Evolutionary conservation across 2,888 invertebrate species (phyloP).

Genomic region (Drepana falcataria): DNA sequence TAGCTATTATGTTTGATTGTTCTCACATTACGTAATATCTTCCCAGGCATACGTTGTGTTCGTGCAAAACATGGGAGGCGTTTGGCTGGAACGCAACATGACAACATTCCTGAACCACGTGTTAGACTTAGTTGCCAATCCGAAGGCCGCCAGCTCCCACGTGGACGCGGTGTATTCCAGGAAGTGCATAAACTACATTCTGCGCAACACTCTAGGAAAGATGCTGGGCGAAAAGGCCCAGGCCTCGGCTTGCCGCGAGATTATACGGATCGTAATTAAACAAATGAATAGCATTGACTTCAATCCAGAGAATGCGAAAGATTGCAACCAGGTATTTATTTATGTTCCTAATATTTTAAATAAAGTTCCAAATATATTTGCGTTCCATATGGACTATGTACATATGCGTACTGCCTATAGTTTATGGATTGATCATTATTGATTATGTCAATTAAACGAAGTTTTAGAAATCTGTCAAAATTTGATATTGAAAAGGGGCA

Average conservation of each 20-base stretch:
- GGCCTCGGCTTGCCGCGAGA: constrained; percentile 95
- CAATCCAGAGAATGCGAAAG: constrained; percentile 94
- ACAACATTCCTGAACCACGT: constrained; percentile 92
- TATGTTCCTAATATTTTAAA: background rate
- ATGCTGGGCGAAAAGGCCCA: constrained; percentile 98
- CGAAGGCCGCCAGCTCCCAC: constrained; percentile 96
- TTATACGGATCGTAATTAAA: constrained; percentile 93
- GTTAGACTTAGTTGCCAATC: constrained; percentile 95
- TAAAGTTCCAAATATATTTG: too few species aligned
- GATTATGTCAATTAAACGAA: too few species aligned
- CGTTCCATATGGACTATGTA: too few species aligned
- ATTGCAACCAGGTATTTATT: constrained; percentile 83
- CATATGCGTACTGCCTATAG: too few species aligned
- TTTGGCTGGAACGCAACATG: constrained; percentile 96
- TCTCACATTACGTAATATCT: constrained; percentile 6
- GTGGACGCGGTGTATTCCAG: constrained; percentile 98
- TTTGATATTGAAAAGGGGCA: too few species aligned
- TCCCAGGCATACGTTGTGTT: constrained; percentile 95
- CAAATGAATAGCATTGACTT: constrained; percentile 97
- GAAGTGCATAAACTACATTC: constrained; percentile 97
- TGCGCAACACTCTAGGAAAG: constrained; percentile 93
- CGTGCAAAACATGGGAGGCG: constrained; percentile 94
- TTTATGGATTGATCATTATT: too few species aligned
- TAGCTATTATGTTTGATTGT: too few species aligned
- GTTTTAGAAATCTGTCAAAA: too few species aligned